These are phyloP conservation scores for Halcyon badia DNA, from an alignment of 2,797 vertebrate genomes.

Conservation along the genomic window DNA sequence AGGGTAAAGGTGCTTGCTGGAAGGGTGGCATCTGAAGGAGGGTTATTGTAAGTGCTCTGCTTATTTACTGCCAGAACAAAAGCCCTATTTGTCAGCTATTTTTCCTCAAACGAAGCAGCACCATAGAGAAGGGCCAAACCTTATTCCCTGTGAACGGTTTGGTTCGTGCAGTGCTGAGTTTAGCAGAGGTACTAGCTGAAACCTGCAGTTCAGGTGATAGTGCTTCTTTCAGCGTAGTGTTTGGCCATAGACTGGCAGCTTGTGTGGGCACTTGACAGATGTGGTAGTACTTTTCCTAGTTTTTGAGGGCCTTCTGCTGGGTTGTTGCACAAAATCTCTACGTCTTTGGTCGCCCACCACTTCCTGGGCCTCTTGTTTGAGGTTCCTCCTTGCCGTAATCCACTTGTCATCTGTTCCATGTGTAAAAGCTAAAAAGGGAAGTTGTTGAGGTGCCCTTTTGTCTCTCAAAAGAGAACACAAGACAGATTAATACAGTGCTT, in stretches of 20 bases:
- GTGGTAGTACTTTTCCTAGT: background rate
- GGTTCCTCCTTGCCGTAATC: background rate
- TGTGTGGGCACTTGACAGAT: background rate
- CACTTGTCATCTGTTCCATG: rapidly evolving
- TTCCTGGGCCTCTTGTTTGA: background rate
- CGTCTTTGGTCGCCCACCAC: rapidly evolving
- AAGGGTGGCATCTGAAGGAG: background rate
- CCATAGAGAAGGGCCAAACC: background rate
- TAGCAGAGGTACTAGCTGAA: background rate
- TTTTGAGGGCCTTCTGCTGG: background rate
- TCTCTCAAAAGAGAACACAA: background rate
- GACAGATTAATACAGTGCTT: background rate
- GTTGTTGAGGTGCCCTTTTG: background rate
- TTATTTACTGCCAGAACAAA: slow-evolving; percentile 30
- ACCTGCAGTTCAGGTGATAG: background rate
- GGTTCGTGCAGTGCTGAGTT: background rate
- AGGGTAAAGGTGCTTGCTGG: background rate
- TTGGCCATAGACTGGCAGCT: background rate
- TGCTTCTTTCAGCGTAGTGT: background rate
- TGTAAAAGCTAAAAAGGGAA: background rate
- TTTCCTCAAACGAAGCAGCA: background rate
- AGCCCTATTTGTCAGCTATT: background rate
- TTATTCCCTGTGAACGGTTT: background rate
- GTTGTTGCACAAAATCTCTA: background rate
- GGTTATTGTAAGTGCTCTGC: background rate